Evolutionary conservation across 2,797 vertebrate species (phyloP).

Genomic region (Pseudotriccus pelzelni): DNA sequence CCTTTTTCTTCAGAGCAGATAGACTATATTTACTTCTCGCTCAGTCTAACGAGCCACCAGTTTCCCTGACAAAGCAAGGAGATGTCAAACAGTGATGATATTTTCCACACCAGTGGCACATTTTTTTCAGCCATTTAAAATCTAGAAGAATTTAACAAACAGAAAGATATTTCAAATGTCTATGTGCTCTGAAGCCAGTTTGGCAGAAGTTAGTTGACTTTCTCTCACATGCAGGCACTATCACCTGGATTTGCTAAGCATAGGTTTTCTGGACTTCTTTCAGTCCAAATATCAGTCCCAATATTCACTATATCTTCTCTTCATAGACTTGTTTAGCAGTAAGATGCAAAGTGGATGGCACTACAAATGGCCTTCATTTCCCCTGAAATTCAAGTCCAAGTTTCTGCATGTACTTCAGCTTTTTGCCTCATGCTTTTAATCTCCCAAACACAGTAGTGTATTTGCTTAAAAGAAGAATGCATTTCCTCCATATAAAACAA

Average conservation of each 20-base stretch:
- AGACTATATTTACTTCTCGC: background rate
- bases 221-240: background rate
- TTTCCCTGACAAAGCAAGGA: background rate
- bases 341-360: background rate
- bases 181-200: background rate
- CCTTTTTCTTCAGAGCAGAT: background rate
- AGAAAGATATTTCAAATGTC: background rate
- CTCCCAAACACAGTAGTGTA: background rate
- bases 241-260: background rate
- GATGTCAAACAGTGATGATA: background rate
- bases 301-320: background rate
- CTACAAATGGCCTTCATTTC: background rate
- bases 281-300: background rate
- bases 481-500: background rate
- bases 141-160: background rate
- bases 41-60: background rate
- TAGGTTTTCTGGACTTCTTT: background rate
- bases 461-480: background rate
- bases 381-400: background rate
- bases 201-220: background rate
- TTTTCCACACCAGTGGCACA: background rate
- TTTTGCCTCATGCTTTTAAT: background rate
- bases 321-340: background rate
- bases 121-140: background rate
- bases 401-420: background rate